Evolutionary conservation across 2,888 invertebrate genomes (phyloP).

Genomic region (Spatulosminthurus flaviceps): DNA sequence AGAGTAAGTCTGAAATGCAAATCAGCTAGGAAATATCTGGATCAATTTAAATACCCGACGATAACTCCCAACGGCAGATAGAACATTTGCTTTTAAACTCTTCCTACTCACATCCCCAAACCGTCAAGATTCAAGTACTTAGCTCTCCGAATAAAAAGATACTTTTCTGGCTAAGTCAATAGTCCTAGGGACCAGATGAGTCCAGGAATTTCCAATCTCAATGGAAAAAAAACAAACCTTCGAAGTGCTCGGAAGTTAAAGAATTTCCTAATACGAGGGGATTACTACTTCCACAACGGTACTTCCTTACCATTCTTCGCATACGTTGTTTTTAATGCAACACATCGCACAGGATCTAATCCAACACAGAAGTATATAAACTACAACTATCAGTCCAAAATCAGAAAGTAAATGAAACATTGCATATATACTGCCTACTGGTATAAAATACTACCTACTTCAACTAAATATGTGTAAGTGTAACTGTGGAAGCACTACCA

Average conservation of each 20-base stretch:
- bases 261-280: background rate
- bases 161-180: background rate
- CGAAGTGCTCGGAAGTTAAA: background rate
- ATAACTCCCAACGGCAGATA: slow-evolving; percentile 6
- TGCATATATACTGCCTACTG: too few relatives aligned
- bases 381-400: too few relatives aligned
- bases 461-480: too few relatives aligned
- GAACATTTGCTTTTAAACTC: slow-evolving; percentile 18
- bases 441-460: too few relatives aligned
- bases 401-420: too few relatives aligned
- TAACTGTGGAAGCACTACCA: too few relatives aligned
- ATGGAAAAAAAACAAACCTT: slow-evolving; percentile 3
- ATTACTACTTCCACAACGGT: background rate
- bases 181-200: background rate
- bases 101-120: background rate
- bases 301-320: too few relatives aligned
- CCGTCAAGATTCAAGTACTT: background rate
- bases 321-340: too few relatives aligned
- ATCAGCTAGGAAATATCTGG: slow-evolving; percentile 3
- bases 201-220: background rate
- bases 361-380: too few relatives aligned
- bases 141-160: slow-evolving; percentile 7
- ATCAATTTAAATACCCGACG: slow-evolving; percentile 18
- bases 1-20: slow-evolving; percentile 12
- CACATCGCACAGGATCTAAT: too few relatives aligned